Percentiles rank a stretch among this genome's conserved stretches.
These are phyloP conservation scores for Drosophila conformis DNA, from an alignment of 2,888 invertebrate genomes.

Conservation along the genomic window DNA sequence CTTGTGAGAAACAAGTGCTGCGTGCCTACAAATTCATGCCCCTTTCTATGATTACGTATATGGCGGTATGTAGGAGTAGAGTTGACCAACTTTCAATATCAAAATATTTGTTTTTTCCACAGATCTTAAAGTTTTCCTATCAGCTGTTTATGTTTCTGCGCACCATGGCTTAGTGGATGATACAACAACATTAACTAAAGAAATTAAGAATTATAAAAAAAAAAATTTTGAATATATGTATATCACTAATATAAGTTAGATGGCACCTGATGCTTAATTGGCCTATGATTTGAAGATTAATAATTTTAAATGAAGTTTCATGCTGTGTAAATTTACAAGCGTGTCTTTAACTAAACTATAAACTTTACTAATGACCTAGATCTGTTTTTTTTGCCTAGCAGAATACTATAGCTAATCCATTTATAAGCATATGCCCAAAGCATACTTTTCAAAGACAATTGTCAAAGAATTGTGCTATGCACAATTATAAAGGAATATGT, in stretches of 20 bases:
- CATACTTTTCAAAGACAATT: background rate
- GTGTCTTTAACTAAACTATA: background rate
- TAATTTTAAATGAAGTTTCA: background rate
- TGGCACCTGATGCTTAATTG: background rate
- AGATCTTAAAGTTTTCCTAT: constrained; percentile 77
- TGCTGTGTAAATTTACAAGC: background rate
- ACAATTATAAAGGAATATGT: background rate
- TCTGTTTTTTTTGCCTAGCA: background rate
- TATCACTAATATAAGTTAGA: background rate
- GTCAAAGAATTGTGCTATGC: background rate
- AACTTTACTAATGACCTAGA: background rate
- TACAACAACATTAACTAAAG: background rate
- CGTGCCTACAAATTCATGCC: constrained; percentile 72
- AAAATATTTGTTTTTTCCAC: constrained; percentile 5
- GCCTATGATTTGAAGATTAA: background rate
- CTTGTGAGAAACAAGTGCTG: constrained; percentile 62
- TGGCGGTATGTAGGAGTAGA: constrained; percentile 66
- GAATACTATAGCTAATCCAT: background rate
- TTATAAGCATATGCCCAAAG: background rate
- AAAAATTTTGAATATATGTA: no score
- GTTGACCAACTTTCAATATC: background rate
- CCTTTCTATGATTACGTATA: constrained; percentile 79
- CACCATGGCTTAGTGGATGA: constrained; percentile 34
- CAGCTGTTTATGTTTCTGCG: constrained; percentile 75
- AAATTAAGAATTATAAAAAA: background rate